Evolutionary conservation across 2,888 invertebrate genomes (phyloP).

Genomic region (Bombyx huttoni): DNA sequence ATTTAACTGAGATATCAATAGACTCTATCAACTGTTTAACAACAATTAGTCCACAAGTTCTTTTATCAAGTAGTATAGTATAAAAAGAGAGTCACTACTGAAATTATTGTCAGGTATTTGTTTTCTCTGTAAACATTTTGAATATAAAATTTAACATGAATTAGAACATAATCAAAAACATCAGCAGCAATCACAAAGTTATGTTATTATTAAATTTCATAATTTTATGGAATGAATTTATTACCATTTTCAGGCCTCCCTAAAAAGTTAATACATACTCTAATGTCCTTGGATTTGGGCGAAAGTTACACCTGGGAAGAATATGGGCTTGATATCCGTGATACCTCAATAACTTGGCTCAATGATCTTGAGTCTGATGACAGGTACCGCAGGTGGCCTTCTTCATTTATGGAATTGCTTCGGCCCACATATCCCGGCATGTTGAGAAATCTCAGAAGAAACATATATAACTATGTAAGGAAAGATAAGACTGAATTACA

Average conservation of each 20-base stretch:
- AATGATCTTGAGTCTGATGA: constrained; percentile 95
- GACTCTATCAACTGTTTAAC: too few species aligned
- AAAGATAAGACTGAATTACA: constrained; percentile 5
- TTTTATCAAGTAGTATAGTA: too few species aligned
- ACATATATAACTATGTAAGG: constrained; percentile 86
- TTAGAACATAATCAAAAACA: too few species aligned
- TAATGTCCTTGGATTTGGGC: constrained; percentile 81
- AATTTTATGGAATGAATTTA: too few species aligned
- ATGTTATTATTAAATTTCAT: too few species aligned
- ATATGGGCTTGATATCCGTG: constrained; percentile 95
- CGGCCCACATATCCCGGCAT: constrained; percentile 98
- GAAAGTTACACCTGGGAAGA: constrained; percentile 74
- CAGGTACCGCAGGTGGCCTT: constrained; percentile 90
- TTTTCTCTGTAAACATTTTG: too few species aligned
- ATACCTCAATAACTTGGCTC: constrained; percentile 92
- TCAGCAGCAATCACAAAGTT: too few species aligned
- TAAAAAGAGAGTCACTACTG: too few species aligned
- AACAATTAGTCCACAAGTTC: too few species aligned
- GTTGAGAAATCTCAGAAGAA: constrained; percentile 89
- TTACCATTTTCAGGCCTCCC: constrained; percentile 60
- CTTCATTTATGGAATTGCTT: constrained; percentile 89
- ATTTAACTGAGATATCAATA: too few species aligned
- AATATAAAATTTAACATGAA: too few species aligned
- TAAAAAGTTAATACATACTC: constrained; percentile 73
- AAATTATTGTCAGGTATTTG: too few species aligned